Evolutionary conservation across 2,888 invertebrate genomes (phyloP), one percentile per base, ranked within the genome.

Genomic region (Cylindroiulus punctatus): DNA sequence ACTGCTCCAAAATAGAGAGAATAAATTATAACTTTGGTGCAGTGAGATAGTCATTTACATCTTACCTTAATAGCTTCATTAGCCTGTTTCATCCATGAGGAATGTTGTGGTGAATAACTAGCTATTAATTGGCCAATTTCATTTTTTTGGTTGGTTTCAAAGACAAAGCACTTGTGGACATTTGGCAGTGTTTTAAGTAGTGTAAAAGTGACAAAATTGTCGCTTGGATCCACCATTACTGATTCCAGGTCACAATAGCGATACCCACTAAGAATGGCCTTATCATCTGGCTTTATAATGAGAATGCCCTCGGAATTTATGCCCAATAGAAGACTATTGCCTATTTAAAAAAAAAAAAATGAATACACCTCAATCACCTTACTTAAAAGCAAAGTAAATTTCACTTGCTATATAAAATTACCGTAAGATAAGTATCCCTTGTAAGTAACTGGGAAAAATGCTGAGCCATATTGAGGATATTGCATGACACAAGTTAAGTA

Each of bases 401-500:
- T 10, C n/a, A n/a, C 14, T 14, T 4, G 7, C 14, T 14, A 57
- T 14, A 82, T 82, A 83, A 40, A 44, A 44, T 92, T 91, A 92
- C 95, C 97, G 90, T 97, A 97, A 7, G 96, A 96, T 96, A 97
- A 97, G 90, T 97, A 97, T 19, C 98, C 98, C 88, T 97, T 94
- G 91, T 98, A 98, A 0, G 96, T 95, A 87, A 98, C 98, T 17
- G 95, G 95, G 92, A 95, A 97, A 90, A 95, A 93, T 57, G 96
- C 96, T 87, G 96, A 96, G 8, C 97, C 97, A 88, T 96, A 97
- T 0, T 98, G 93, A 0, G 98, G 97, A 91, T 97, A 98, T 91
- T 98, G 98, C 96, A 98, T 98, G 7, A 98, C 98, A 90, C 97
- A 97, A 0, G 97, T 96, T 88, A 98, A 92, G 91, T 98, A 98